Conservation (phyloP, 2,113 vertebrate genomes). For the Periophthalmodon schlosseri region DNA sequence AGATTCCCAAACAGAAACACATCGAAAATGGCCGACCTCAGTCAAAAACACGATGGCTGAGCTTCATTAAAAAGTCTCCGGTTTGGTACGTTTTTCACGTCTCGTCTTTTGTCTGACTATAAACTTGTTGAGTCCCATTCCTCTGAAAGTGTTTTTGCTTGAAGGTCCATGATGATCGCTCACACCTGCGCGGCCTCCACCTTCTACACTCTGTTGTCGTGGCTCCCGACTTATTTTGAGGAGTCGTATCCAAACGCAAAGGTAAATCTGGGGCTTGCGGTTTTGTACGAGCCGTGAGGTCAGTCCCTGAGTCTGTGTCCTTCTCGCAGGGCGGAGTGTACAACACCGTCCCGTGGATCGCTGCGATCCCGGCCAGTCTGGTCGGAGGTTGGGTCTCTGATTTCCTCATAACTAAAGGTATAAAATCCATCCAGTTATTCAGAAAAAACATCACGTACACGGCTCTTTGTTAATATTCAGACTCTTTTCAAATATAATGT, state of each 20-base stretch:
- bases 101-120: background rate
- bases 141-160: background rate
- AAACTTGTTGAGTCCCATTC: background rate
- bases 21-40: constrained; percentile 30
- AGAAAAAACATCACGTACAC: background rate
- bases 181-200: constrained; percentile 81
- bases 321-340: constrained; percentile 85
- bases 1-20: constrained; percentile 50
- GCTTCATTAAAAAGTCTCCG: constrained; percentile 77
- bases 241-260: constrained; percentile 83
- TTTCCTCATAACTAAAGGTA: constrained; percentile 83
- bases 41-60: constrained; percentile 74
- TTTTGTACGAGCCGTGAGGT: background rate
- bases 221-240: constrained; percentile 91
- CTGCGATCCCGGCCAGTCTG: constrained; percentile 81
- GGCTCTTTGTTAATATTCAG: background rate
- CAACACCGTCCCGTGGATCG: constrained; percentile 89
- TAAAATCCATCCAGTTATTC: background rate
- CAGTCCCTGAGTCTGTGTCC: background rate
- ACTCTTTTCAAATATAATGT: too few species aligned
- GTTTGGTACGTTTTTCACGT: constrained; percentile 78
- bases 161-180: constrained; percentile 84
- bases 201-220: constrained; percentile 86
- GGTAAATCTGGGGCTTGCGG: constrained; percentile 63
- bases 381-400: constrained; percentile 84